A percentile compares a stretch with the other conserved stretches of the same genome.
phyloP scores from a whole-genome alignment of 2,797 vertebrate genomes.

The Craterocephalus amniculus region DNA sequence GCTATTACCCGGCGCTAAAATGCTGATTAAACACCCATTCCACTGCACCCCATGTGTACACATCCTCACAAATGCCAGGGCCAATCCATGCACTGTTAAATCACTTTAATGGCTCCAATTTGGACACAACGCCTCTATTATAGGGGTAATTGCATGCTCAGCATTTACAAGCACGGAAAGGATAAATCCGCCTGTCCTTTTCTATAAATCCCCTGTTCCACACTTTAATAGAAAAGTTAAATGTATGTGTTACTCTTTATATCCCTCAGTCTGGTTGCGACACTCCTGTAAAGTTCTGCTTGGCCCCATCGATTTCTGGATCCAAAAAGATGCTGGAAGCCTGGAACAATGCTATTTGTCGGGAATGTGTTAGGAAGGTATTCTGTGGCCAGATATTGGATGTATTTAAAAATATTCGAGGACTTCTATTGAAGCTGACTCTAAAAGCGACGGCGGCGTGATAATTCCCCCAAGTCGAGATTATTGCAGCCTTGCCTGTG shows the following conservation, averaged over 20 bases:
- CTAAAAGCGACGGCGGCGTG: slow-evolving; percentile 11
- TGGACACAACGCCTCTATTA: slow-evolving; percentile 88
- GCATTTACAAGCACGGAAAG: slow-evolving; percentile 87
- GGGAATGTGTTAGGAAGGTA: slow-evolving; percentile 64
- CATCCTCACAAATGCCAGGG: slow-evolving; percentile 87
- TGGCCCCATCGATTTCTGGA: slow-evolving; percentile 63
- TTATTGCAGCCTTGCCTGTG: slow-evolving; percentile 32
- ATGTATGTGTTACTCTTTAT: slow-evolving; percentile 80
- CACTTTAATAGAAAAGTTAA: slow-evolving; percentile 84
- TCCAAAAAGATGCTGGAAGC: slow-evolving; percentile 61
- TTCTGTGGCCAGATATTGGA: slow-evolving; percentile 52
- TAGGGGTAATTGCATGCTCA: slow-evolving; percentile 88
- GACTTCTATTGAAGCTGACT: slow-evolving; percentile 44
- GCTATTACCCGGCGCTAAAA: slow-evolving; percentile 82
- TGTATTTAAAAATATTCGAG: slow-evolving; percentile 54
- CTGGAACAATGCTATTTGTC: slow-evolving; percentile 71
- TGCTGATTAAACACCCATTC: slow-evolving; percentile 84
- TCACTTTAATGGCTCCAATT: slow-evolving; percentile 90
- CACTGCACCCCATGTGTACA: slow-evolving; percentile 85
- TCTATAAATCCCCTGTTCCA: slow-evolving; percentile 83
- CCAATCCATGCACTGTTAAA: slow-evolving; percentile 88
- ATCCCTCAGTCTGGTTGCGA: slow-evolving; percentile 66
- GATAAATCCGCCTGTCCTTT: slow-evolving; percentile 86
- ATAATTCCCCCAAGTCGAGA: slow-evolving; percentile 35
- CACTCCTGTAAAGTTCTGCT: slow-evolving; percentile 70